Evolutionary conservation across 2,888 invertebrate species (phyloP).

Genomic region (Halocaridina rubra): DNA sequence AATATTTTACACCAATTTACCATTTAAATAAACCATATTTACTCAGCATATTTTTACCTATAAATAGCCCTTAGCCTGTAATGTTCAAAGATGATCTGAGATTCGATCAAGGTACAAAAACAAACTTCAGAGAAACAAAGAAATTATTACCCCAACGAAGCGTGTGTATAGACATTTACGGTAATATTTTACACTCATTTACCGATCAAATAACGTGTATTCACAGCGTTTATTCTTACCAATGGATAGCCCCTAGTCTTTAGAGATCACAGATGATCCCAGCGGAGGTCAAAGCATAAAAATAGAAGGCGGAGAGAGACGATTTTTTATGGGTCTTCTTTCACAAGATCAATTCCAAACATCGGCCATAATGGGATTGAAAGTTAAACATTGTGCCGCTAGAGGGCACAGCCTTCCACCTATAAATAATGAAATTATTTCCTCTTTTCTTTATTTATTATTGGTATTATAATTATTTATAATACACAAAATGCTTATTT

Average conservation of each 20-base stretch:
- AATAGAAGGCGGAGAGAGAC: conserved; percentile 29
- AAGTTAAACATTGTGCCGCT: conserved; percentile 44
- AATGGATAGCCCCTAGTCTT: conserved; percentile 7
- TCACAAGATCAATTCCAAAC: conserved; percentile 60
- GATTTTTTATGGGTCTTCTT: conserved; percentile 52
- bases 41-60: too few species aligned
- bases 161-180: not conserved
- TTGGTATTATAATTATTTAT: too few species aligned
- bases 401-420: conserved; percentile 24
- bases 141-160: not conserved
- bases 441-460: too few species aligned
- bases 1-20: too few species aligned
- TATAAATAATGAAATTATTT: not conserved
- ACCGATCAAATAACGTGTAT: not conserved
- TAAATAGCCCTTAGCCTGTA: too few species aligned
- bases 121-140: not conserved
- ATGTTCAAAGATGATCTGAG: too few species aligned
- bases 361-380: conserved; percentile 58
- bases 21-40: too few species aligned
- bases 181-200: not conserved
- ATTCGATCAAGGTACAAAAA: too few species aligned
- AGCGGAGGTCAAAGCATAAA: conserved; percentile 20
- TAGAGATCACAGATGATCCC: not conserved
- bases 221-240: conserved; percentile 32
- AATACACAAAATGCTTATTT: too few species aligned